Evolutionary conservation across 2,888 invertebrate species (phyloP), one percentile per base, ranked within the genome.

Genomic region (Portevinia maculata): DNA sequence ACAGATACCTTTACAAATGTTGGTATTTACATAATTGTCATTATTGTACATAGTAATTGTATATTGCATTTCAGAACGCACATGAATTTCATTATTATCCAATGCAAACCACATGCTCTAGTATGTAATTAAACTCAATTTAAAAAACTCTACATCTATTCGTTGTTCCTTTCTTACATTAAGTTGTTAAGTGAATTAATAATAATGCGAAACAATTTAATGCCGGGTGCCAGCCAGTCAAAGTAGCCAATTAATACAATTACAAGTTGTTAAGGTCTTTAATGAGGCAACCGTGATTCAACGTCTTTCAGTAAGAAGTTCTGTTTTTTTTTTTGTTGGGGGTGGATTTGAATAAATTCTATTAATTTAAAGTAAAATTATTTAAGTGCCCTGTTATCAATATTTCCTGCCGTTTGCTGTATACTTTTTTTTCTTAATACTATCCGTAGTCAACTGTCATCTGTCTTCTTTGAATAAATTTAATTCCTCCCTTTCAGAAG

Each of bases 141-240:
- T 24, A 24, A 2, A 24, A 24, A 5, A 24, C 3, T 24, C 24
- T 24, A 5, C 24, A 24, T 24, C 24, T 24, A 5, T 24, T 24
- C 5, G 24, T 24, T 3, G 24, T 24, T 24, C 24, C 24, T 3
- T 24, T 2, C 34, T 21, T 28, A 5, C 19, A 64, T 64, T 41
- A 64, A 67, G 15, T 62, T 34, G 30, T 53, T 41, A 44, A 44
- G 32, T 65, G 53, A 53, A 65, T 41, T 30, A 39, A 39, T 28
- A 62, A 28, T 21, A 37, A 39, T 9, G 37, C 62, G 50, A 65
- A 52, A 24, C 28, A 41, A 65, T 53, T 65, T 41, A 39, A 41
- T 41, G n/a, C 30, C 41, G 13, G 17, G 52, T 52, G 15, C 57
- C 28, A 24, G 5, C 24, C 24, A 24, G 24, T 2, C 28, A n/a